Evolutionary conservation across 2,888 invertebrate species (phyloP).

Genomic region (Perizoma flavofasciatum): DNA sequence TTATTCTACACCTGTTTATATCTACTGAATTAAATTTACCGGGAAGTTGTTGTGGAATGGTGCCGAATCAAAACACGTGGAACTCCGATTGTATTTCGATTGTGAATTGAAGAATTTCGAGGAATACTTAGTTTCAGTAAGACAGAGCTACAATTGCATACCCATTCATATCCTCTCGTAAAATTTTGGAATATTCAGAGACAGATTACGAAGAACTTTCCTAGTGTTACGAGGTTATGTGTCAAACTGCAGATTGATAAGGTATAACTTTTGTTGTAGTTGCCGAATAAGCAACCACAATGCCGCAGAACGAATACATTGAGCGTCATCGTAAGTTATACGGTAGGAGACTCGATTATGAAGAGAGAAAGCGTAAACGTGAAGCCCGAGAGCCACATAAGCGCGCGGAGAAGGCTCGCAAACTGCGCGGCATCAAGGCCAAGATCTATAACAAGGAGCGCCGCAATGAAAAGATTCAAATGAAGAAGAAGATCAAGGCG

Average conservation of each 20-base stretch:
- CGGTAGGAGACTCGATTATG: constrained; percentile 98
- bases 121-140: constrained; percentile 16
- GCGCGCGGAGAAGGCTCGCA: constrained; percentile 94
- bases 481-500: constrained; percentile 99
- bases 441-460: constrained; percentile 98
- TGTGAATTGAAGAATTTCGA: constrained; percentile 23
- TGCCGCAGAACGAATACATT: constrained; percentile 99
- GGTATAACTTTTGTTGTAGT: constrained; percentile 79
- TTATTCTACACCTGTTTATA: constrained; percentile 1
- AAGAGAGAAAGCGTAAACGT: constrained; percentile 97
- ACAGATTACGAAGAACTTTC: neutral
- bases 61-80: constrained; percentile 36
- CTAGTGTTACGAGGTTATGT: constrained; percentile 53
- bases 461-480: constrained; percentile 98
- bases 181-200: neutral
- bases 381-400: constrained; percentile 98
- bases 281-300: constrained; percentile 84
- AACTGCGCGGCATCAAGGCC: constrained; percentile 97
- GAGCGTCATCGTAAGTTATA: constrained; percentile 98
- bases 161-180: neutral
- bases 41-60: constrained; percentile 19
- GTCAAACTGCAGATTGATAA: constrained; percentile 48
- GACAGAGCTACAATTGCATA: constrained; percentile 3
- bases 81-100: constrained; percentile 9
- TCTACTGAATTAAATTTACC: neutral